A percentile compares a stretch with the other conserved stretches of the same genome.
Conservation (phyloP, 2,113 vertebrate species). For the Calonectris borealis region DNA sequence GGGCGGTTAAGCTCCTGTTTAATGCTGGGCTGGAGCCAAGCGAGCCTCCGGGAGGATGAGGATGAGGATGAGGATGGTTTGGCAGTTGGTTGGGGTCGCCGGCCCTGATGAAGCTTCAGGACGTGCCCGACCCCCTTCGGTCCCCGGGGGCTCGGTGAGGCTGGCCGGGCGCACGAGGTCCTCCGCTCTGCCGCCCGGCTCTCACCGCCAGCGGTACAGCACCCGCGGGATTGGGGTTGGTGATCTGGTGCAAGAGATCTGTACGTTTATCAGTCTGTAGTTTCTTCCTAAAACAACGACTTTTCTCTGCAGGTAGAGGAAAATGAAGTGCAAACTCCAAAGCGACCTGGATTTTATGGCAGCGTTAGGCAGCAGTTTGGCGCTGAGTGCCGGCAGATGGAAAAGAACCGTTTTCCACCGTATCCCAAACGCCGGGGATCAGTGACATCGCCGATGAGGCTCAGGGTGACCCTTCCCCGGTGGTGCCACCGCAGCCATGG, state of each 20-base stretch:
- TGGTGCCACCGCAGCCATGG: neutral
- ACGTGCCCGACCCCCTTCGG: neutral
- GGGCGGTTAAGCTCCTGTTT: neutral
- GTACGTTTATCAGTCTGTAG: neutral
- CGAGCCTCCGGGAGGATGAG: neutral
- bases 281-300: neutral
- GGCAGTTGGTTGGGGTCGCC: neutral
- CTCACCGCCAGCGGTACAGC: neutral
- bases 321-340: neutral
- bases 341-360: neutral
- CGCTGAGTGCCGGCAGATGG: neutral
- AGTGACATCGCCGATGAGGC: rapidly evolving
- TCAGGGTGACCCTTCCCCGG: neutral
- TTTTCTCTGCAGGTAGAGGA: neutral
- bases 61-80: neutral
- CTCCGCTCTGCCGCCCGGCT: neutral
- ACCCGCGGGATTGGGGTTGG: neutral
- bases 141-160: neutral
- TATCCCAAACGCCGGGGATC: neutral
- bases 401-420: neutral
- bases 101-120: neutral
- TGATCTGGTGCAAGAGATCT: neutral
- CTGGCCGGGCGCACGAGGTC: neutral
- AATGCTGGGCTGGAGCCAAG: neutral
- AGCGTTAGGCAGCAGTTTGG: neutral